These are phyloP conservation scores for Stratiomys singularior DNA, from an alignment of 2,888 invertebrate genomes.

Conservation along the genomic window DNA sequence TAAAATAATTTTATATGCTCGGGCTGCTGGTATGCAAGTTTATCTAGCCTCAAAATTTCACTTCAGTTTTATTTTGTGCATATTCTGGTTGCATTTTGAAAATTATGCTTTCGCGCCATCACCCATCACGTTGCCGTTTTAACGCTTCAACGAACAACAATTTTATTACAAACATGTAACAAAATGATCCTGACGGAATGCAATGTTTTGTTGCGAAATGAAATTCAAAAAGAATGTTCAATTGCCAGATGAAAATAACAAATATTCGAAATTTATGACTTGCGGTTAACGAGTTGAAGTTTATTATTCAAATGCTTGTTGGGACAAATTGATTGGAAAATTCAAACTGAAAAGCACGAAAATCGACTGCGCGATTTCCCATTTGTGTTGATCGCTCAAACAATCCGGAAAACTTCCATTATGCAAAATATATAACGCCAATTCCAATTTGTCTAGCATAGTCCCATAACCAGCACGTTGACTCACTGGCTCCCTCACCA, in stretches of 20 bases:
- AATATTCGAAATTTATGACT: not conserved
- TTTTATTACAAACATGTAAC: slow-evolving; percentile 41
- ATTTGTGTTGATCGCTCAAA: not conserved
- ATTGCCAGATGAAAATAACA: not conserved
- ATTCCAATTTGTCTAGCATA: not conserved
- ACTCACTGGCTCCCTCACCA: not conserved
- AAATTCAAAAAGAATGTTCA: not conserved
- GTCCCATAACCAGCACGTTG: not conserved
- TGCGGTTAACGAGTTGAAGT: not conserved
- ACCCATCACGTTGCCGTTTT: not conserved
- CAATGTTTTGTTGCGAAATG: not conserved
- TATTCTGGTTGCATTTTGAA: not conserved
- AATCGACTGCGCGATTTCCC: not conserved
- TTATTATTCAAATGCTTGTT: not conserved
- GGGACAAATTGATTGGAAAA: no score
- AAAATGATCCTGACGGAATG: not conserved
- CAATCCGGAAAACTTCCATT: not conserved
- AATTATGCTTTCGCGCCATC: not conserved
- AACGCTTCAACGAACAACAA: slow-evolving; percentile 20
- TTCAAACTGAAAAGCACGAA: not conserved
- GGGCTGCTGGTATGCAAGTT: not conserved
- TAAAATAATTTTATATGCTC: slow-evolving; percentile 9
- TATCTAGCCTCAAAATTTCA: slow-evolving; percentile 24
- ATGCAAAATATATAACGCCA: not conserved
- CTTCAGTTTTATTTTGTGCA: no score